Evolutionary conservation across 2,797 vertebrate species (phyloP).

Genomic region (Takifugu rubripes): DNA sequence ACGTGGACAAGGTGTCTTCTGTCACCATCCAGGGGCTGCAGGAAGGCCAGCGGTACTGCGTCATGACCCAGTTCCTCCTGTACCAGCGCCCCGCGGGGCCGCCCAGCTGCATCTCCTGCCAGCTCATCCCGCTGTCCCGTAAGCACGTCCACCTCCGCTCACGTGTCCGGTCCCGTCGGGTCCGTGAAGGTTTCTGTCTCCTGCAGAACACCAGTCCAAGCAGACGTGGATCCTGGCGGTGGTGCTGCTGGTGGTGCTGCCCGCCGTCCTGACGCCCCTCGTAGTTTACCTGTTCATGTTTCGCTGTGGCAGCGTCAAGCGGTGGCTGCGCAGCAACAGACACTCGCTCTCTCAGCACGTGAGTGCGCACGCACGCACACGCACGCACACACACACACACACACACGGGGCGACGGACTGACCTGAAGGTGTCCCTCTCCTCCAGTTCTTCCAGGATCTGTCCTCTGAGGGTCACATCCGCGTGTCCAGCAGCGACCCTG

Average conservation of each 20-base stretch:
- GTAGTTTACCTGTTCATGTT: background rate
- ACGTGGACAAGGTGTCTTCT: rapidly evolving
- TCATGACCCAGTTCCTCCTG: background rate
- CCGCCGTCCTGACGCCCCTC: rapidly evolving
- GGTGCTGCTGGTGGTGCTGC: rapidly evolving
- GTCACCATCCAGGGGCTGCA: background rate
- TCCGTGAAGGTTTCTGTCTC: background rate
- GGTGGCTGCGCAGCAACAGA: slow-evolving; percentile 2
- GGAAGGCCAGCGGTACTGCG: slow-evolving; percentile 43
- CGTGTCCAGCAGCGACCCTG: too few species aligned
- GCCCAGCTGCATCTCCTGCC: slow-evolving; percentile 31
- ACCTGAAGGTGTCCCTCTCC: too few species aligned
- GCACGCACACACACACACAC: background rate
- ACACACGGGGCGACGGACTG: too few species aligned
- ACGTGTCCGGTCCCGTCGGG: background rate
- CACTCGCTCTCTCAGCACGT: slow-evolving; percentile 3
- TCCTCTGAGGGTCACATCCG: too few species aligned
- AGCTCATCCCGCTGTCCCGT: slow-evolving; percentile 29
- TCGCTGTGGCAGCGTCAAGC: slow-evolving; percentile 18
- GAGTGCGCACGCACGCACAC: background rate
- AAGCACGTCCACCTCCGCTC: background rate
- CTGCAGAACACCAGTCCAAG: rapidly evolving
- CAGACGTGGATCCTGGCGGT: background rate
- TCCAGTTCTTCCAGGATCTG: too few species aligned
- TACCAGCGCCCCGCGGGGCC: rapidly evolving